These are phyloP conservation scores for Barnardius zonarius DNA, from an alignment of 2,113 vertebrate genomes.

Conservation along the genomic window DNA sequence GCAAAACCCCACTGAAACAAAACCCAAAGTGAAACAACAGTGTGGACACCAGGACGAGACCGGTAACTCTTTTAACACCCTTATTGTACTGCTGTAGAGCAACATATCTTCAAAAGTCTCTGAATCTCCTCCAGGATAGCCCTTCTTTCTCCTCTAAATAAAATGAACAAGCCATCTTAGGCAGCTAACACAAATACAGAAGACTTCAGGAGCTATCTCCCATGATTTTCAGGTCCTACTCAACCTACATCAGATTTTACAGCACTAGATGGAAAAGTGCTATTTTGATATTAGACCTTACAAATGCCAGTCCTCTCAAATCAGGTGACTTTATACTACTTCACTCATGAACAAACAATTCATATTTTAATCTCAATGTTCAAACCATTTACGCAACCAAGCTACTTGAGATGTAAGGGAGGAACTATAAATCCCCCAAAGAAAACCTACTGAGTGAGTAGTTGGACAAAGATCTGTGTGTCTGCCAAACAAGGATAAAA, in stretches of 20 bases:
- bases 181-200: neutral
- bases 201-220: neutral
- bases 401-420: neutral
- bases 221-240: neutral
- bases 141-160: neutral
- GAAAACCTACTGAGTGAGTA: neutral
- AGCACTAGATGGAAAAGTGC: neutral
- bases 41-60: neutral
- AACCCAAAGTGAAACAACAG: neutral
- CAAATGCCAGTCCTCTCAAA: neutral
- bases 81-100: neutral
- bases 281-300: neutral
- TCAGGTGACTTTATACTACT: neutral
- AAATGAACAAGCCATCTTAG: neutral
- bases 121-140: neutral
- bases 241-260: neutral
- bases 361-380: neutral
- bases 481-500: neutral
- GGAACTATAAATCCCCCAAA: neutral
- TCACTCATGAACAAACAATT: neutral
- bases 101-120: neutral
- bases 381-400: neutral
- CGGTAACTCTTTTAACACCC: neutral
- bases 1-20: neutral
- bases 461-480: neutral